Evolutionary conservation across 2,797 vertebrate species (phyloP).

Genomic region (Urocyon cinereoargenteus): DNA sequence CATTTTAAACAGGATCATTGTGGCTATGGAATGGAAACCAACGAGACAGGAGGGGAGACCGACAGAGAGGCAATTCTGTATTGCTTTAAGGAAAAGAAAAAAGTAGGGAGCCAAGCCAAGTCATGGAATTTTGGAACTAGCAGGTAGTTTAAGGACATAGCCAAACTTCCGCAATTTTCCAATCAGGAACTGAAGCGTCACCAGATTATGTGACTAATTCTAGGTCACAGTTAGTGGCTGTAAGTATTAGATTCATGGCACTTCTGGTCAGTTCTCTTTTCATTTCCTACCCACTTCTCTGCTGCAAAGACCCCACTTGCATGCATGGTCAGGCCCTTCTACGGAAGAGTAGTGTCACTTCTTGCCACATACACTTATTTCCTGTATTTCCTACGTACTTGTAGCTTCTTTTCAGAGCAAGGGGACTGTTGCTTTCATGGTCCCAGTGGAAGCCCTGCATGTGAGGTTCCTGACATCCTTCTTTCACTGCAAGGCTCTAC

Average conservation of each 20-base stretch:
- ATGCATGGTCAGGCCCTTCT: rapidly evolving
- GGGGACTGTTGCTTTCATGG: neutral
- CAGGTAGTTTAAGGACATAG: neutral
- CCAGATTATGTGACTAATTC: neutral
- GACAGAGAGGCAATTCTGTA: neutral
- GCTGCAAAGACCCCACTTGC: neutral
- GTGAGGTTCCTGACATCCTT: neutral
- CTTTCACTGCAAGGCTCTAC: neutral
- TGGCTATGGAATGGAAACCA: neutral
- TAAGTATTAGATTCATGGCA: neutral
- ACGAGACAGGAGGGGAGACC: neutral
- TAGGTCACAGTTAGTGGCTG: neutral
- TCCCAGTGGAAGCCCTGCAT: neutral
- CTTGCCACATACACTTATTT: neutral
- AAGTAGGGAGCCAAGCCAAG: neutral
- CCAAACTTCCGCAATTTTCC: neutral
- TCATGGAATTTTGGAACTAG: neutral
- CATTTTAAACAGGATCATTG: neutral
- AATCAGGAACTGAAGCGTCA: neutral
- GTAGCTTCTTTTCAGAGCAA: neutral
- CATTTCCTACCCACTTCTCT: neutral
- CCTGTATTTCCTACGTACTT: too few species aligned
- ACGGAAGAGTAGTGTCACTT: neutral
- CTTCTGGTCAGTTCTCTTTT: neutral
- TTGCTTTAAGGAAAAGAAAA: neutral